Evolutionary conservation across 2,797 vertebrate genomes (phyloP), one percentile per base, ranked within the genome.

Genomic region (Hybognathus amarus): DNA sequence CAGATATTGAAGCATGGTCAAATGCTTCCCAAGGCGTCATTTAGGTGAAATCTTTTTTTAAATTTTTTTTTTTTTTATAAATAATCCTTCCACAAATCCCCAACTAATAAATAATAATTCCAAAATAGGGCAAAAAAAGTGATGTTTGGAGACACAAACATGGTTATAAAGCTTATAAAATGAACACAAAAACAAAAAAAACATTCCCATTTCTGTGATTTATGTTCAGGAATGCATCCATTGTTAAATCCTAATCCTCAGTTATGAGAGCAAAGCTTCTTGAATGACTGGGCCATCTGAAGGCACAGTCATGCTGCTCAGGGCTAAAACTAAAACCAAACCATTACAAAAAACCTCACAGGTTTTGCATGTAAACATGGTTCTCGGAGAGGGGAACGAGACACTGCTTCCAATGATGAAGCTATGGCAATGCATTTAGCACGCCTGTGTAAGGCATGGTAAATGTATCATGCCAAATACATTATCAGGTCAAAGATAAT

Each of bases 171-270:
- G 24, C 15, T 9, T 50, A 71, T 27, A 47, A 70, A 45, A 47
- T 10, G 15, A 27, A 2, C 68, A 71, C 47, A 47, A 42, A 45
- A 30, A 6, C 12, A 33, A 2, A 50, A 33, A n/a, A 33, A 33
- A 17, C 20, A 8, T 30, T 59, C 4, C 22, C 12, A 63, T 20
- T 77, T 20, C 22, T 61, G 17, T 30, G 22, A 86, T 86, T 86
- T 67, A 83, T 77, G 80, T 61, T 63, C 74, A 91, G 88, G 92
- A 93, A 93, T 93, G 92, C 79, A 80, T 84, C 85, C 36, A 82
- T 61, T 87, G 80, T 88, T 90, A 91, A 85, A 90, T 90, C 84
- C 67, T 94, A 94, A 93, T 93, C 92, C 84, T 85, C 91, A 85
- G 85, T 70, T 52, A 63, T 76, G 59, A 40, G 59, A 24, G 76